Base-by-base conservation (phyloP, 2,888 invertebrate species). In the Acanthosoma haemorrhoidale region DNA sequence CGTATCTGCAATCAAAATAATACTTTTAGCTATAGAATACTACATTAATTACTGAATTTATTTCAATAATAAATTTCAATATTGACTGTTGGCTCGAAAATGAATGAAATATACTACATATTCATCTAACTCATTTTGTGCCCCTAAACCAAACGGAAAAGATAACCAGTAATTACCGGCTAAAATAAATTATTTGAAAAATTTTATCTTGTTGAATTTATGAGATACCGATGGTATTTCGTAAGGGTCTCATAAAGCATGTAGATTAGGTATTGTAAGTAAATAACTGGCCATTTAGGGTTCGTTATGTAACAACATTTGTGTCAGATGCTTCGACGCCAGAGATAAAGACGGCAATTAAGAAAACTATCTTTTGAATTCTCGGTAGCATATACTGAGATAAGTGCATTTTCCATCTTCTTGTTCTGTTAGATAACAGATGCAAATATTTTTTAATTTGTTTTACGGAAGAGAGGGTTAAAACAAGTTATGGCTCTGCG, bases 1-100 rank as follows among this genome's bases (percentile, higher is more conserved):
- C 94, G 80, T 94, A 95, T 79, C 94, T 94, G 85, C 31, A 83
- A 83, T 43, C 38, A 39, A 68, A 18, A 29, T 36, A 16, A 31
- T 6, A 18, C 6, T 36, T 36, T 36, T 36, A 36, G 13, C 11
- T 36, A 36, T 36, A 36, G 6, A 36, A 9, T 36, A 9, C 8
- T 6, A 9, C 36, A 36, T 36, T 36, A 9, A 9, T 36, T 9
- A 36, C 8, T 6, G 13, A 36, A 9, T 36, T 36, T 9, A 36
- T 9, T 36, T 36, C 11, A 9, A 6, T 11, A 11, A 36, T 11
- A 6, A 9, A 36, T 9, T 36, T 13, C 13, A 36, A 13, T 13
- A 13, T 36, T n/a, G 38, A 38, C 3, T 38, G 38, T 1, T 38
- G 13, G 15, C 1, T 3, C 13, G 2, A 3, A 8, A 38, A 8